Evolutionary conservation across 2,113 vertebrate genomes (phyloP).

Genomic region (Spermophilus dauricus): DNA sequence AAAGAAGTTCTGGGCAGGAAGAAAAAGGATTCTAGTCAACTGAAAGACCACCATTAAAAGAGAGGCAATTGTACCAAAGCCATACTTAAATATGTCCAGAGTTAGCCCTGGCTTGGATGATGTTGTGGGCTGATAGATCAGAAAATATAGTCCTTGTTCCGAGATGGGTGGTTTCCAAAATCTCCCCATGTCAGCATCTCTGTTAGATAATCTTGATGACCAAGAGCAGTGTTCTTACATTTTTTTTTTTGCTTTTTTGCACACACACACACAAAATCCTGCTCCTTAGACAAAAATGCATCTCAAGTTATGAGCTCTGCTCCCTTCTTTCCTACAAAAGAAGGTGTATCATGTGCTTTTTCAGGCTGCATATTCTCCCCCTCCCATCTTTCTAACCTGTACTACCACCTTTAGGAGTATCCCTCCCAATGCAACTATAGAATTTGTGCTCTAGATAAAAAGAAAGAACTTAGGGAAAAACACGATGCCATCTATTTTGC

Average conservation of each 20-base stretch:
- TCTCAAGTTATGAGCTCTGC: neutral
- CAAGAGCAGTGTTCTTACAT: neutral
- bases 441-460: neutral
- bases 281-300: neutral
- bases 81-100: neutral
- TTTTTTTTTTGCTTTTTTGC: neutral
- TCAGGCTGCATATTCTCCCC: neutral
- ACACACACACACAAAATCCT: neutral
- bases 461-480: slow-evolving; percentile 36
- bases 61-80: neutral
- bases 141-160: neutral
- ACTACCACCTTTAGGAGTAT: neutral
- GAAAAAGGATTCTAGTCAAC: neutral
- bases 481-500: neutral
- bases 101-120: neutral
- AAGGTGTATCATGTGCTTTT: neutral
- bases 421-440: neutral
- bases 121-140: neutral
- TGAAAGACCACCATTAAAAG: neutral
- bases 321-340: neutral
- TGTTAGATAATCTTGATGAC: neutral
- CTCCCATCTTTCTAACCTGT: neutral
- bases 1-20: neutral
- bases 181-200: neutral
- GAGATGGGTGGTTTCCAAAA: neutral